Evolutionary conservation across 2,797 vertebrate species (phyloP), one percentile per base, ranked within the genome.

Genomic region (Poecilia velifera): DNA sequence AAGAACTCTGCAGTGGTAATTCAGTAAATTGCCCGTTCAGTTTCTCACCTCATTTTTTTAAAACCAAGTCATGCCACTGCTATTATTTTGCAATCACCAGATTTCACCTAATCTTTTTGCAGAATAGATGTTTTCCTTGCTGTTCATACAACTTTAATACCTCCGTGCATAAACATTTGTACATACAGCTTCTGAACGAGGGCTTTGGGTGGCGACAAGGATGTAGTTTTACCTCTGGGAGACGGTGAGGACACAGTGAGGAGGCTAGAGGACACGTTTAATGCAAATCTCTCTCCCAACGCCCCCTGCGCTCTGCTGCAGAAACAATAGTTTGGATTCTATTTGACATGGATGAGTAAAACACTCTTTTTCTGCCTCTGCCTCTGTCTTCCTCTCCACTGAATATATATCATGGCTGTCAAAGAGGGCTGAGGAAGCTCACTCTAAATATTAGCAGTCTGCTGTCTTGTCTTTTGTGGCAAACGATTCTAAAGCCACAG

Each of bases 361-460:
- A 13, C 41, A 0, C 79, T 68, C 74, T 59, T 73, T 20, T 80
- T 80, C 78, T 76, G 62, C 79, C 73, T 78, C 78, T 77, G 66
- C 78, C 73, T 78, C 79, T 80, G 77, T 79, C 89, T 81, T 76
- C 74, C 39, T 76, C 68, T 79, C 28, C 80, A 81, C 79, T 76
- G 88, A 92, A 92, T 90, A 87, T 85, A 84, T 92, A 92, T 84
- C 86, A 83, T 84, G 87, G 87, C 86, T 88, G 90, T 92, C 85
- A 85, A 70, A 83, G 78, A 88, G 70, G 81, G 81, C 86, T 89
- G 88, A 88, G 81, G 78, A 80, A 87, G 84, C 85, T 87, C 80
- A 12, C 78, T 79, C 85, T 91, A 90, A 87, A 92, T 91, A 92
- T 94, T 91, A 90, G 84, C 43, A 90, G 89, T 90, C 92, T 90